Evolutionary conservation across 1,140 invertebrate genomes (phyloP).

Genomic region (Pachypeltis micranthus): DNA sequence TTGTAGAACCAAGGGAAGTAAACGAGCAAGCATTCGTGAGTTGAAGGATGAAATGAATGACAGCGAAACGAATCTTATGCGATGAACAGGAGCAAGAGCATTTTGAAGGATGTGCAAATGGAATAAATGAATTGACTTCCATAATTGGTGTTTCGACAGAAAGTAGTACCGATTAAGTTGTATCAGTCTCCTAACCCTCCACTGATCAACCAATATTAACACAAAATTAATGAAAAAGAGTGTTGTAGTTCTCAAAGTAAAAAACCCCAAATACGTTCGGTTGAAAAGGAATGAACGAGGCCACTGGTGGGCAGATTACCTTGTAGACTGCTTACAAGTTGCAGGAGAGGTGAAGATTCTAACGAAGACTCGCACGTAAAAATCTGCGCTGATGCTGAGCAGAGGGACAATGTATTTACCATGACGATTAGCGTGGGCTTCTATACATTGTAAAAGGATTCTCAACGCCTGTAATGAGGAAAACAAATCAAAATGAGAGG

Average conservation of each 20-base stretch:
- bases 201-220: not conserved
- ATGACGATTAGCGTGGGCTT: conserved; percentile 83
- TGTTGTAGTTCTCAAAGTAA: not conserved
- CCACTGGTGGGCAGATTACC: conserved; percentile 35
- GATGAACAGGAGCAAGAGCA: too few species aligned
- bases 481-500: not conserved
- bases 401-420: conserved; percentile 85
- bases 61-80: too few species aligned
- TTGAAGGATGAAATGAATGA: too few species aligned
- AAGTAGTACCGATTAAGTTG: too few species aligned
- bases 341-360: conserved; percentile 62
- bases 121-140: too few species aligned
- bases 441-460: conserved; percentile 82
- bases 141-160: too few species aligned
- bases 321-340: conserved; percentile 72
- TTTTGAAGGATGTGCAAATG: too few species aligned
- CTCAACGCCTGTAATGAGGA: conserved; percentile 56
- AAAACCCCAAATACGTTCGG: not conserved
- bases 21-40: too few species aligned
- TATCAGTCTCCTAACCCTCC: too few species aligned
- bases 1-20: too few species aligned
- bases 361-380: conserved; percentile 94
- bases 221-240: not conserved
- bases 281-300: not conserved
- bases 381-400: conserved; percentile 86